Base-by-base conservation (phyloP, 2,113 vertebrate genomes). In the Nycticryphes semicollaris region DNA sequence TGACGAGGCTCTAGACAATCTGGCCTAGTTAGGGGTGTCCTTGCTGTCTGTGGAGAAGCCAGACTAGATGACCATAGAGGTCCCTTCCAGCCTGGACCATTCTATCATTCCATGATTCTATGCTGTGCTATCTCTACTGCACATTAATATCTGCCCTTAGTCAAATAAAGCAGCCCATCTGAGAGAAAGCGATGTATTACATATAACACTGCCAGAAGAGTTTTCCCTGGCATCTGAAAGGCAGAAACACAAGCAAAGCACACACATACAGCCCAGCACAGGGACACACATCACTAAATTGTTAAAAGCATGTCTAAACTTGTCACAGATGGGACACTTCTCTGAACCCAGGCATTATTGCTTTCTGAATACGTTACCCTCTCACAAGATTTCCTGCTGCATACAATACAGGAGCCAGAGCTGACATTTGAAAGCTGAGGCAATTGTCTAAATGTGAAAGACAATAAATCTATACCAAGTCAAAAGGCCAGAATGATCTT, bases 371-470 rank as follows among this genome's bases (percentile, higher is more conserved):
- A 54, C 43, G 59, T 89, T 54, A 66, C 35, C 35, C 43, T 8
- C 45, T 82, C 56, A 56, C 33, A 82, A 70, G 39, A 57, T 48
- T 18, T 87, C 68, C 43, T 64, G 76, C 47, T 41, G 18, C 84
- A 48, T 24, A 82, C 48, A 78, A 50, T n/a, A 82, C 16, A 79
- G 59, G 25, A 89, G 37, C 28, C 92, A 92, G 37, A 75, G 53
- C 20, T 93, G 90, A 89, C 35, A 91, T 89, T 70, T 84, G 76
- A 92, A 84, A 94, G 74, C 35, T 1, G 6, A 89, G 28, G 16
- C 45, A 78, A 33, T 45, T 93, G 57, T 82, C 86, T 84, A 90
- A 96, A 91, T 50, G 73, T 41, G 68, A 82, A 87, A 87, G 73
- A 50, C 67, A 88, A 39, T 60, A 94, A 89, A 93, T 69, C 86